Base-by-base conservation (phyloP, 2,797 vertebrate genomes). In the Paratrypauchen microcephalus region DNA sequence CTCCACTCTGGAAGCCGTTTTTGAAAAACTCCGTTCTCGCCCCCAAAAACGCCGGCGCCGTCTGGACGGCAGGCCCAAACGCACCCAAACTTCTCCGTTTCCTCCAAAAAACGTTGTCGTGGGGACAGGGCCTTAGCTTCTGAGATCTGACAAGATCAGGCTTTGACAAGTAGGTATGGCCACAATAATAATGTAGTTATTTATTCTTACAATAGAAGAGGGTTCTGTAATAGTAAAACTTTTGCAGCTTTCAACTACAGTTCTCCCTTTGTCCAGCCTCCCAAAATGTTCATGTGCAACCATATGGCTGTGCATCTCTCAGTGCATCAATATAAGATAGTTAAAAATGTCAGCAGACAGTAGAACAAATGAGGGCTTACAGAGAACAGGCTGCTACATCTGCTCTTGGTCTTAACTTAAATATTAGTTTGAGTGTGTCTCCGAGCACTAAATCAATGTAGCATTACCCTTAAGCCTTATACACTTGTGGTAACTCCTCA, bases 371-470 rank as follows among this genome's bases (percentile, higher is more conserved):
- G 39, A 21, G 19, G 39, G 36, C 61, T 63, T 47, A 63, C 39
- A 24, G 61, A 45, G 21, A 45, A 47, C 61, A 63, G 61, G 21
- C 39, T 24, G 59, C 12, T 45, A 47, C 61, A 63, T 61, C 32
- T 61, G 61, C 61, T 24, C 7, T 21, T 45, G 61, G 61, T 24
- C 39, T 60, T 63, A 62, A 62, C 60, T 62, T 45, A 23, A 63
- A 45, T 45, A 63, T 63, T 63, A 63, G 61, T 63, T 24, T 45
- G 39, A 45, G 39, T 47, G 39, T 47, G n/a, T 45, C 39, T 63
- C 61, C 3, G 28, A 54, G 47, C 26, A 13, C 45, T n/a, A 8
- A 66, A 66, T 66, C 48, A 66, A 66, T 47, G 61, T 52, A 54
- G 47, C n/a, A 52, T 54, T 50, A 32, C 47, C 28, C 48, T 66